Base-by-base conservation (phyloP, 1,140 invertebrate genomes). In the Acyrthosiphon pisum region DNA sequence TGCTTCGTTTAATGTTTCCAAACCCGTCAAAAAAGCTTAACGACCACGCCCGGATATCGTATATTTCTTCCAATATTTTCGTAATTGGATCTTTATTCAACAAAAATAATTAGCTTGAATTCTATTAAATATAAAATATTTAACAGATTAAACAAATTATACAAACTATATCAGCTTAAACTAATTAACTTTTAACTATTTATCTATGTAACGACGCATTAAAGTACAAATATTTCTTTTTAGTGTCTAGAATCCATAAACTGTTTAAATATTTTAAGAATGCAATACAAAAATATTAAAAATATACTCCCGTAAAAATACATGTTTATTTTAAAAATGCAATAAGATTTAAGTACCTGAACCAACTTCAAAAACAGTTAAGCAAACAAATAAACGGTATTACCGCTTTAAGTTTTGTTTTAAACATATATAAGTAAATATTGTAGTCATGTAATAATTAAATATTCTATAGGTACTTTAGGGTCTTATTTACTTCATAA, bases 11-110 rank as follows among this genome's bases (percentile, higher is more conserved):
- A 35, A 89, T 89, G 88, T 89, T 56, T 41, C 30, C 84, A 50
- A 30, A 88, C 30, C 86, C 86, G n/a, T 88, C 30, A 50, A 88
- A 88, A 88, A 88, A 86, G 26, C 41, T 30, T 11, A 30, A 50
- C 86, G 46, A 50, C 86, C 86, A 88, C 86, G 46, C 86, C 86
- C 46, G 86, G 86, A 35, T 48, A 88, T 50, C 46, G 2, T 22
- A 35, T 48, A 88, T 88, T 48, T 1, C 7, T 48, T 87, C 14
- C n/a, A 46, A 87, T 46, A 8, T 87, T 87, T 48, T 41, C 8
- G 22, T 84, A 41, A 84, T 84, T 35, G 20, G 9, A 37, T 26
- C 23, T 84, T 41, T 44, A 41, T 84, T 68, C 30, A 41, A 84
- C 35, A 41, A 84, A 41, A 84, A 87, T 0, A 18, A 87, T 48